Evolutionary conservation across 2,888 invertebrate genomes (phyloP).

Genomic region (Pristionchus arcanus): DNA sequence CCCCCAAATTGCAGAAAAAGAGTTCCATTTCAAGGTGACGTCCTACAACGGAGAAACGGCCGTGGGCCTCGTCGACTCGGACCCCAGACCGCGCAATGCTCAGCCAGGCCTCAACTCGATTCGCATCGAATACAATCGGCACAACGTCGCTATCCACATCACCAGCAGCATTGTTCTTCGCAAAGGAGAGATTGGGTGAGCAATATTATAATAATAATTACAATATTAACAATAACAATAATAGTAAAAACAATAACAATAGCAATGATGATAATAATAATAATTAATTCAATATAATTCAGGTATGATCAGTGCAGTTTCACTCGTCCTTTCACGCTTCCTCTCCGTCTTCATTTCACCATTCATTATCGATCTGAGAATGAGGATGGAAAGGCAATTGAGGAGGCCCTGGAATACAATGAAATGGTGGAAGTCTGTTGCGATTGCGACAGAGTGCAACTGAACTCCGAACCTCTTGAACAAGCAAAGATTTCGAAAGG

Average conservation of each 20-base stretch:
- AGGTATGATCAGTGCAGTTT: background rate
- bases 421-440: background rate
- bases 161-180: background rate
- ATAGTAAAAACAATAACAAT: background rate
- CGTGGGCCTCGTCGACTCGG: background rate
- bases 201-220: background rate
- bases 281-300: background rate
- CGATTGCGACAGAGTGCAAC: background rate
- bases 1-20: no score
- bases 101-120: background rate
- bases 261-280: background rate
- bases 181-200: background rate
- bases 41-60: background rate
- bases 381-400: background rate
- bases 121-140: background rate
- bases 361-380: background rate
- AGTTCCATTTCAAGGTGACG: background rate
- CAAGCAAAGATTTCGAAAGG: no score
- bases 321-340: background rate
- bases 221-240: background rate
- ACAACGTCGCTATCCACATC: background rate
- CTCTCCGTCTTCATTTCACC: background rate
- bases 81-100: background rate
- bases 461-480: background rate
- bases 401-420: background rate